phyloP scores from a whole-genome alignment of 2,113 vertebrate genomes.

The Pao palembangensis region DNA sequence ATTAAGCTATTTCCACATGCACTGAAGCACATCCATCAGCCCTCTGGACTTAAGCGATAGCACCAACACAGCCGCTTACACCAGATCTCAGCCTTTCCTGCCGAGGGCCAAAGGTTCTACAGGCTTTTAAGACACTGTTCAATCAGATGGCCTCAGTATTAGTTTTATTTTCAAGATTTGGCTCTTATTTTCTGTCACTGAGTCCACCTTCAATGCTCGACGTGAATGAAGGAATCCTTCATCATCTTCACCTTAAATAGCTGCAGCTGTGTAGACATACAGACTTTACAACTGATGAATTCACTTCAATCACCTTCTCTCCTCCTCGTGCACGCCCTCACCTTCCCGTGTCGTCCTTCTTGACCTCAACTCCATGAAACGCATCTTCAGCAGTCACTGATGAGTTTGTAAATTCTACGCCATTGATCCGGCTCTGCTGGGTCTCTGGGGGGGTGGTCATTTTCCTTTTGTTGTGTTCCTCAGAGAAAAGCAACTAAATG shows the following conservation, averaged over 20 bases:
- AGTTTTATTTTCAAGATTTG: neutral
- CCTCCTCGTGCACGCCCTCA: neutral
- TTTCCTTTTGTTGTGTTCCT: slow-evolving; percentile 14
- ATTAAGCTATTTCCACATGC: slow-evolving; percentile 10
- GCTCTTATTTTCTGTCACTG: neutral
- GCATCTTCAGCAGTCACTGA: slow-evolving; percentile 26
- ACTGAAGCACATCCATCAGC: slow-evolving; percentile 11
- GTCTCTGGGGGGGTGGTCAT: slow-evolving; percentile 12
- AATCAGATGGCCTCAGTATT: neutral
- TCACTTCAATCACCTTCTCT: neutral
- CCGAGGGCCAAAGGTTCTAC: neutral
- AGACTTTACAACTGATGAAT: too few species aligned
- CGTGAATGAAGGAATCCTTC: neutral
- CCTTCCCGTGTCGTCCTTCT: neutral
- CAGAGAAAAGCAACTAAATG: neutral
- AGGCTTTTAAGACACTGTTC: neutral
- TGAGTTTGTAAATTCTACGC: slow-evolving; percentile 32
- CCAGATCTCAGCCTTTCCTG: neutral
- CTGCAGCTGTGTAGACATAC: neutral
- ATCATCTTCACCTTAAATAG: neutral
- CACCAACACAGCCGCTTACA: neutral
- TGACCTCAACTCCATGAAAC: slow-evolving; percentile 24
- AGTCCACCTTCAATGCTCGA: too few species aligned
- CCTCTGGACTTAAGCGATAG: slow-evolving; percentile 1
- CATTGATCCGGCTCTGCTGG: slow-evolving; percentile 32